phyloP scores from a whole-genome alignment of 2,797 vertebrate species.

The Dendrocincla fuliginosa region DNA sequence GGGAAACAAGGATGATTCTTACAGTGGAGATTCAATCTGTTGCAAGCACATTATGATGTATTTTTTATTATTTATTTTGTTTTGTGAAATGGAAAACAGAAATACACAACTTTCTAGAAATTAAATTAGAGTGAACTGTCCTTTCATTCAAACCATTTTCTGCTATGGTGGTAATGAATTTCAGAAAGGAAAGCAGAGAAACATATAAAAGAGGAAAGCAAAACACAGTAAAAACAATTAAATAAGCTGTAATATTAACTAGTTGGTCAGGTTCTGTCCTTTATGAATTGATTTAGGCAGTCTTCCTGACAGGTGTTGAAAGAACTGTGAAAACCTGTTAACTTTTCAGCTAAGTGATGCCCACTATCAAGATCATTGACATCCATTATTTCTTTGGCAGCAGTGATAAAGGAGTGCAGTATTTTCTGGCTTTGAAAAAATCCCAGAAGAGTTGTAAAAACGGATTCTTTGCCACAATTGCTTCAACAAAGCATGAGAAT shows the following conservation, averaged over 20 bases:
- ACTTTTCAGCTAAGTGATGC: background rate
- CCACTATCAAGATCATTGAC: conserved; percentile 17
- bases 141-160: conserved; percentile 7
- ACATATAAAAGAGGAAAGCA: background rate
- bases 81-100: background rate
- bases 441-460: background rate
- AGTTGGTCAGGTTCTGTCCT: background rate
- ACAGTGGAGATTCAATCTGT: background rate
- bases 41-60: background rate
- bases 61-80: conserved; percentile 10
- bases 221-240: background rate
- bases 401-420: background rate
- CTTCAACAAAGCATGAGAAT: background rate
- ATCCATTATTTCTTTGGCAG: conserved; percentile 11
- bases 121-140: background rate
- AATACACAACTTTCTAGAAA: background rate
- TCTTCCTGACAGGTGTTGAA: background rate
- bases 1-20: conserved; percentile 5
- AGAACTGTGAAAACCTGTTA: conserved; percentile 3
- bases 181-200: background rate
- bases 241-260: background rate
- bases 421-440: background rate
- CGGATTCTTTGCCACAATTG: background rate
- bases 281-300: conserved; percentile 1
- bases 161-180: background rate